phyloP scores from a whole-genome alignment of 2,113 vertebrate species.

The Cisticola juncidis region DNA sequence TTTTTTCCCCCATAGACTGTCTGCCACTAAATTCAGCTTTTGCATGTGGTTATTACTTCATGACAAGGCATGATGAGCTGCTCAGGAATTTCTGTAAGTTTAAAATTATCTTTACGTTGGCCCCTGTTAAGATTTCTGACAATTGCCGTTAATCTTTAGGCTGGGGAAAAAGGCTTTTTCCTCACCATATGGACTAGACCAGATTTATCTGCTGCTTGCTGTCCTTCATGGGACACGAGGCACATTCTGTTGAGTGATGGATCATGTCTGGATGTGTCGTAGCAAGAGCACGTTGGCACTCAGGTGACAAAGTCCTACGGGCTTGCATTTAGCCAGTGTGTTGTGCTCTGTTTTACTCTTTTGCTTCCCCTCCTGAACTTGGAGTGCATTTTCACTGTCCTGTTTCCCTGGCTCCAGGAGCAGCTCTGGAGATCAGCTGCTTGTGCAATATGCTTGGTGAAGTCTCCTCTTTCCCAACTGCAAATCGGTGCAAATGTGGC shows the following conservation, averaged over 20 bases:
- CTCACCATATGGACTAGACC: conserved; percentile 58
- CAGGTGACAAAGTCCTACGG: background rate
- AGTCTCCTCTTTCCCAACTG: conserved; percentile 7
- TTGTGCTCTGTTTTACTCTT: background rate
- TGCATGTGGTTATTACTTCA: conserved; percentile 1
- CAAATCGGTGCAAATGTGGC: conserved; percentile 11
- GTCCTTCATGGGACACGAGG: conserved; percentile 64
- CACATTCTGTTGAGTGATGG: conserved; percentile 48
- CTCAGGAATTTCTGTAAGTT: conserved; percentile 56
- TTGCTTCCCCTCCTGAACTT: background rate
- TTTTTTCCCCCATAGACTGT: background rate
- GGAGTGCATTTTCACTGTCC: background rate
- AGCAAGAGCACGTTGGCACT: background rate
- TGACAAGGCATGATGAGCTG: background rate
- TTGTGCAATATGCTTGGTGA: conserved; percentile 12
- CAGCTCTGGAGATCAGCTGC: background rate
- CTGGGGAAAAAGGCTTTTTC: background rate
- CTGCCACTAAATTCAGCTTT: conserved; percentile 13
- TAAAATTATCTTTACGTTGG: conserved; percentile 50
- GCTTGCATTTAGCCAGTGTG: background rate
- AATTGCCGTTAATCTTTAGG: conserved; percentile 54
- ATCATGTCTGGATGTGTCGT: background rate
- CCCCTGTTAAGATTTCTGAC: conserved; percentile 56
- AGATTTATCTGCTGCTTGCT: conserved; percentile 53
- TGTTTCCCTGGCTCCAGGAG: background rate